phyloP scores from a whole-genome alignment of 2,113 vertebrate species.

The Indri indri region DNA sequence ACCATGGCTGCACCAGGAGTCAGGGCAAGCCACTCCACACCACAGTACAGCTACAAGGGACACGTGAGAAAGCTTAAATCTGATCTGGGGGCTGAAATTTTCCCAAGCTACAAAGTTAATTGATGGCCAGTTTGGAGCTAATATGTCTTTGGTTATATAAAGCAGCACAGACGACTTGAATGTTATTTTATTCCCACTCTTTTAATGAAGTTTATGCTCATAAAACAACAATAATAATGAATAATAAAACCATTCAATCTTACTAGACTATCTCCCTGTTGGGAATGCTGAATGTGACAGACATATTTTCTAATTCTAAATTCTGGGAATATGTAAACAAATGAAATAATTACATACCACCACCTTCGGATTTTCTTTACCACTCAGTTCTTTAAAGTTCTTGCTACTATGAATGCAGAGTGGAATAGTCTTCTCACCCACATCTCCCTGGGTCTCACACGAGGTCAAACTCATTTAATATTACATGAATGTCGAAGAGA shows the following conservation, averaged over 20 bases:
- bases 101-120: neutral
- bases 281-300: neutral
- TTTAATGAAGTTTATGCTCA: constrained; percentile 41
- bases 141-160: constrained; percentile 2
- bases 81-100: neutral
- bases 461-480: constrained; percentile 47
- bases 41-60: neutral
- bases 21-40: neutral
- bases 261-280: constrained; percentile 2
- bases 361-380: constrained; percentile 17
- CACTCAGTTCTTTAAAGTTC: neutral
- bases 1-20: neutral
- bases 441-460: neutral
- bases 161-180: neutral
- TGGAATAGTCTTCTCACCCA: neutral
- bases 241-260: neutral
- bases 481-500: constrained; percentile 32
- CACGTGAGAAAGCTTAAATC: neutral
- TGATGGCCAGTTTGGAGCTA: neutral
- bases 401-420: neutral
- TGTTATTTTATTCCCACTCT: constrained; percentile 16
- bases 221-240: constrained; percentile 29
- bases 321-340: constrained; percentile 31
- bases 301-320: constrained; percentile 1
- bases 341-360: neutral